Base-by-base conservation (phyloP, 1,140 invertebrate genomes). In the Pachyrhynchus sulphureomaculatus region DNA sequence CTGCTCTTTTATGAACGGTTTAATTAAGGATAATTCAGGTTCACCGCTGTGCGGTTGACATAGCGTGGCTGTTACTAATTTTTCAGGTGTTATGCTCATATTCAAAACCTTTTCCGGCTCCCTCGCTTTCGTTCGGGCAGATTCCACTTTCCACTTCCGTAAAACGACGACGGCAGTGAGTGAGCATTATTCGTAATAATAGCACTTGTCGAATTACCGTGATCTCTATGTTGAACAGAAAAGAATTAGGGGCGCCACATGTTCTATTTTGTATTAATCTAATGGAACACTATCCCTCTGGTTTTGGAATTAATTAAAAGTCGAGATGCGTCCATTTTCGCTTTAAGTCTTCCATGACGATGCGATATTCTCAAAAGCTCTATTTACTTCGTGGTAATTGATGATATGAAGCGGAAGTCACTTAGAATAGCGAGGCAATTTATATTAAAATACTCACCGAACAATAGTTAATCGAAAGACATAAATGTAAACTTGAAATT, bases 281-380 rank as follows among this genome's bases (percentile, higher is more conserved):
- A 66, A 68, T 68, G 64, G 65, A 63, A 64, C 68, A 68, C 61
- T 70, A 67, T 67, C 67, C 65, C 66, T 64, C 59, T 49, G 49
- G 53, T 65, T 65, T 63, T 54, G 59, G 60, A 67, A 70, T 70
- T 70, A 70, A 70, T 70, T 70, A 68, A 59, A 64, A 68, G 60
- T 62, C 55, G 59, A 59, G 61, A 67, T 61, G 54, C 33, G 51
- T 52, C 48, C 53, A 42, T 54, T 54, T 54, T 54, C 52, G 37
- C 52, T 54, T 56, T 23, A 42, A 29, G 37, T 55, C 52, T 55
- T 55, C 39, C 37, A 47, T 56, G 54, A 56, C 42, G 23, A 15
- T 47, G 54, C 54, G 24, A 54, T 4, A 54, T 15, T 54, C 39
- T 53, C 52, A 54, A 54, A 54, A 54, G 52, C 39, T 41, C 52